phyloP scores from a whole-genome alignment of 2,113 vertebrate species.

The Dicentrarchus labrax region DNA sequence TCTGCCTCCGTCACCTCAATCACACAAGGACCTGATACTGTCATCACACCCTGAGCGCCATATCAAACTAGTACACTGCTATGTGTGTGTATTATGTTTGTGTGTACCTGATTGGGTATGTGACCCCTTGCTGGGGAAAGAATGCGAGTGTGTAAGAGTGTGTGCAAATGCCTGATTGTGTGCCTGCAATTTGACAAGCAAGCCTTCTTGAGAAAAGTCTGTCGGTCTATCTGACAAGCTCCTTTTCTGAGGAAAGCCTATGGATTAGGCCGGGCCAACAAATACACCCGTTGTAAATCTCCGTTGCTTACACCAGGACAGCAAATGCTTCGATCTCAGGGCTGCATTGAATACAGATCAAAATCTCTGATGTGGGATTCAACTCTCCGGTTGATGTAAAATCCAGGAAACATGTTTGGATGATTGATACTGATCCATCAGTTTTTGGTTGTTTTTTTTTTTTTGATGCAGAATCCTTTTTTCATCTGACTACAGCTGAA shows the following conservation, averaged over 20 bases:
- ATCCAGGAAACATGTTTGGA: slow-evolving; percentile 5
- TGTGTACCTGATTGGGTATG: slow-evolving; percentile 70
- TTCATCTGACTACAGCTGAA: too few species aligned
- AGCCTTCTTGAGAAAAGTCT: slow-evolving; percentile 63
- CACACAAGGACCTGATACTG: slow-evolving; percentile 76
- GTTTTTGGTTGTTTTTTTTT: not conserved
- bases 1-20: slow-evolving; percentile 79
- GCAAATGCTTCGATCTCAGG: slow-evolving; percentile 34
- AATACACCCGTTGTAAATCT: slow-evolving; percentile 69
- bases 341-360: slow-evolving; percentile 59
- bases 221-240: slow-evolving; percentile 69
- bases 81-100: slow-evolving; percentile 52
- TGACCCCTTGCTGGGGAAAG: slow-evolving; percentile 65
- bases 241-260: slow-evolving; percentile 58
- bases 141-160: slow-evolving; percentile 22
- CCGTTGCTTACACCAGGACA: slow-evolving; percentile 54
- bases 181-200: slow-evolving; percentile 66
- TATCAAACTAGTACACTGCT: slow-evolving; percentile 65
- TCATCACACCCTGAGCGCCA: slow-evolving; percentile 73
- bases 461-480: not conserved
- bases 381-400: not conserved
- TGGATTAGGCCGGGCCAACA: slow-evolving; percentile 66
- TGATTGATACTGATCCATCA: slow-evolving; percentile 5
- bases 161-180: slow-evolving; percentile 50
- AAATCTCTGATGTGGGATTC: slow-evolving; percentile 28